Conservation (phyloP, 2,888 invertebrate genomes). For the Choristoneura rosaceana region DNA sequence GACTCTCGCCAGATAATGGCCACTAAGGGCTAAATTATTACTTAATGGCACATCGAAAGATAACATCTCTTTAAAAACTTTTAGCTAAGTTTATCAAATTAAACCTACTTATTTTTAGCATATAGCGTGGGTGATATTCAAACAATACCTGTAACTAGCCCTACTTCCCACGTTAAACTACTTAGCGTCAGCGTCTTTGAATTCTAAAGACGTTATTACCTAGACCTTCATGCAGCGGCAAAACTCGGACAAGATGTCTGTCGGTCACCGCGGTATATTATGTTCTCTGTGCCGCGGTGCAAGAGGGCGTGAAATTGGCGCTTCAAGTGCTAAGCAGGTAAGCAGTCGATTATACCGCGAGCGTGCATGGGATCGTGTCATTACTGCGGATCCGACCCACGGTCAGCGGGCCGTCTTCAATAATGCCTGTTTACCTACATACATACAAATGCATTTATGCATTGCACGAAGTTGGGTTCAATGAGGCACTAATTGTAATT, state of each 20-base stretch:
- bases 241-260: slow-evolving; percentile 26
- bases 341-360: slow-evolving; percentile 24
- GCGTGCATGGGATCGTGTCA: slow-evolving; percentile 43
- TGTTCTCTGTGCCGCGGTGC: no score
- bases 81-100: not conserved
- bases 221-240: slow-evolving; percentile 12
- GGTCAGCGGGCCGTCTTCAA: slow-evolving; percentile 63
- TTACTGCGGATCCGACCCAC: slow-evolving; percentile 57
- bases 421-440: slow-evolving; percentile 31
- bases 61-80: not conserved
- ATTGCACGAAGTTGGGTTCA: no score
- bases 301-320: slow-evolving; percentile 54
- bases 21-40: slow-evolving; percentile 1
- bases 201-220: slow-evolving; percentile 5
- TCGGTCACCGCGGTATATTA: slow-evolving; percentile 45
- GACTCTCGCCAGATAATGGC: slow-evolving; percentile 10
- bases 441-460: slow-evolving; percentile 13
- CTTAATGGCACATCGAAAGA: not conserved
- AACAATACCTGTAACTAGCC: slow-evolving; percentile 18
- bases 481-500: not conserved
- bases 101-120: not conserved
- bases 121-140: slow-evolving; percentile 1
- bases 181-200: not conserved
- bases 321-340: slow-evolving; percentile 38
- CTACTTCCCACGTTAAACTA: slow-evolving; percentile 19